Evolutionary conservation across 2,113 vertebrate species (phyloP), one percentile per base, ranked within the genome.

Genomic region (Antigone vipio): DNA sequence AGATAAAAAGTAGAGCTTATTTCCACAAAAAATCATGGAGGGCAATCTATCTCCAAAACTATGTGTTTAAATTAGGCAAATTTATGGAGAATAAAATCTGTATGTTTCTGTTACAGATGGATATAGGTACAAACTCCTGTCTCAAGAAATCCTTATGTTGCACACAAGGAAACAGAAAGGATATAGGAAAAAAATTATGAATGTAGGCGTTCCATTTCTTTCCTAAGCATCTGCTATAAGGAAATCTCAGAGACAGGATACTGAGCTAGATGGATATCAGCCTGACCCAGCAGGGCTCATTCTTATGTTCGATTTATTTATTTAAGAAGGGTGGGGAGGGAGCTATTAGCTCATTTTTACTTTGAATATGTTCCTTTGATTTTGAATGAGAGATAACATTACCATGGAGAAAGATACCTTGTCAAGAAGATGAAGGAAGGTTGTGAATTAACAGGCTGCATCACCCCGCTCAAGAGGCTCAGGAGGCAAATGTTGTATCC

Each of bases 231-330:
- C 49, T 85, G 56, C 69, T 73, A 1, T 53, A 62, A 93, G 87
- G 89, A 93, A 96, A 79, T 93, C 40, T 89, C 45, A 72, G 40
- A 78, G 84, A 76, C 66, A 66, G 74, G 60, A 87, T 88, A 15
- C 88, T 19, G 42, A 93, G 45, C 83, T 84, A 4, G 47, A n/a
- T 38, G 59, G 38, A 22, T 94, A 85, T 85, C 81, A 87, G 84
- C 73, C 44, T 89, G 56, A 56, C 44, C 24, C 74, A 82, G 71
- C 58, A 60, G 81, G 77, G n/a, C 74, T 88, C 23, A 44, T 82
- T 73, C 73, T 94, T 60, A 15, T 29, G 18, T 68, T 55, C 73
- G 91, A 8, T 95, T 94, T 95, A 87, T 95, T 95, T 94, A 60
- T 64, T 22, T 81, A 82, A 91, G 74, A 53, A 53, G 62, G 29